phyloP scores from a whole-genome alignment of 1,140 invertebrate species.

The Myzus persicae region DNA sequence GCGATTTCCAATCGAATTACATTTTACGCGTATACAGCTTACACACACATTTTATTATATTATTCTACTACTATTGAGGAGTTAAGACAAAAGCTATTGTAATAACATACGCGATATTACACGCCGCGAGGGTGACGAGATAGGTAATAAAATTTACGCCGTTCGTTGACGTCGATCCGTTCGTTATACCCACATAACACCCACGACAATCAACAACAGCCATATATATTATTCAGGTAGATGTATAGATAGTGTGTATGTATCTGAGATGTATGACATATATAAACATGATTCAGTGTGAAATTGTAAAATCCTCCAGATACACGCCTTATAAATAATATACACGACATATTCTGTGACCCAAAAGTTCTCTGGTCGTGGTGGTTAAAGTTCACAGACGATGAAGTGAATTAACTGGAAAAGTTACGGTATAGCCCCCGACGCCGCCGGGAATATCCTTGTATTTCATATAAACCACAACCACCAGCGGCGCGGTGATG shows the following conservation, averaged over 20 bases:
- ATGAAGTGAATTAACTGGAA: constrained; percentile 20
- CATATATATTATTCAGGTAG: background rate
- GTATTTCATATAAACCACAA: background rate
- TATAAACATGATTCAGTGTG: background rate
- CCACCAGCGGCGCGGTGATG: background rate
- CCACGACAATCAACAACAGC: constrained; percentile 10
- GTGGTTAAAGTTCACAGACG: background rate
- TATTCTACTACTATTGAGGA: no score
- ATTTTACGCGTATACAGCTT: no score
- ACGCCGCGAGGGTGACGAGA: no score
- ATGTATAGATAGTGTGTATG: background rate
- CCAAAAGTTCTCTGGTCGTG: background rate
- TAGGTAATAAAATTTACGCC: background rate
- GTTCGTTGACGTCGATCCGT: background rate
- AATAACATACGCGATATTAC: background rate
- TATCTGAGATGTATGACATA: background rate
- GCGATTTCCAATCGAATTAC: no score
- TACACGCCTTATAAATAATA: background rate
- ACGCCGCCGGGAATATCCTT: background rate
- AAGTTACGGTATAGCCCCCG: background rate
- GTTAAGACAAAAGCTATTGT: background rate
- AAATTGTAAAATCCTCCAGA: background rate
- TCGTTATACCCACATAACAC: background rate
- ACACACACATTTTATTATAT: no score
- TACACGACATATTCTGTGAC: background rate